These are phyloP conservation scores for Eucriotettix oculatus DNA, from an alignment of 2,888 invertebrate species.

Conservation along the genomic window DNA sequence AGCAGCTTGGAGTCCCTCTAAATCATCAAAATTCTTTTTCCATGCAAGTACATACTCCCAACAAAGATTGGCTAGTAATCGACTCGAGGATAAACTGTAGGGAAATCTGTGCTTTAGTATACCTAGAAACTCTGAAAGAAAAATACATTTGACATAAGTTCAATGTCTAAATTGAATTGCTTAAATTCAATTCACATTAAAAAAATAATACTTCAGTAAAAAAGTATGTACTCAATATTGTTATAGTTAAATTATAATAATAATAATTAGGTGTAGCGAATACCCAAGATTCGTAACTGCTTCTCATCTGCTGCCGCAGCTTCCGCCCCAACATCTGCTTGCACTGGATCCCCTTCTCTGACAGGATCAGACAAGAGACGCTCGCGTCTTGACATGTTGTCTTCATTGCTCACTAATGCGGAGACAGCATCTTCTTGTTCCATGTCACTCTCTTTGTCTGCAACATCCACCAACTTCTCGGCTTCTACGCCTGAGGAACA, in stretches of 20 bases:
- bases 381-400: not conserved
- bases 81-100: slow-evolving; percentile 62
- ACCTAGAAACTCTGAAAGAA: slow-evolving; percentile 2
- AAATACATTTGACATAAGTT: too few relatives aligned
- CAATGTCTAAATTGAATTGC: too few relatives aligned
- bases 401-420: not conserved
- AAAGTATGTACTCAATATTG: too few relatives aligned
- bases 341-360: slow-evolving; percentile 1
- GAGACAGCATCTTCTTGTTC: slow-evolving; percentile 1
- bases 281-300: slow-evolving; percentile 4
- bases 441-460: slow-evolving; percentile 21
- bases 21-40: slow-evolving; percentile 56
- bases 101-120: slow-evolving; percentile 66
- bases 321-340: slow-evolving; percentile 6
- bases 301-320: slow-evolving; percentile 2
- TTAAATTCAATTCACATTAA: too few relatives aligned
- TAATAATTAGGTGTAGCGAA: too few relatives aligned
- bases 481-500: slow-evolving; percentile 56
- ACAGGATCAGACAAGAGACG: not conserved
- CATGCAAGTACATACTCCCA: slow-evolving; percentile 85
- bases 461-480: slow-evolving; percentile 25
- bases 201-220: too few relatives aligned
- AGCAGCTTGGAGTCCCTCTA: slow-evolving; percentile 51
- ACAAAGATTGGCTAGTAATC: slow-evolving; percentile 67
- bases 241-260: too few relatives aligned